These are phyloP conservation scores for Pygmarrhopalites habei DNA, from an alignment of 1,140 invertebrate genomes.

Conservation along the genomic window DNA sequence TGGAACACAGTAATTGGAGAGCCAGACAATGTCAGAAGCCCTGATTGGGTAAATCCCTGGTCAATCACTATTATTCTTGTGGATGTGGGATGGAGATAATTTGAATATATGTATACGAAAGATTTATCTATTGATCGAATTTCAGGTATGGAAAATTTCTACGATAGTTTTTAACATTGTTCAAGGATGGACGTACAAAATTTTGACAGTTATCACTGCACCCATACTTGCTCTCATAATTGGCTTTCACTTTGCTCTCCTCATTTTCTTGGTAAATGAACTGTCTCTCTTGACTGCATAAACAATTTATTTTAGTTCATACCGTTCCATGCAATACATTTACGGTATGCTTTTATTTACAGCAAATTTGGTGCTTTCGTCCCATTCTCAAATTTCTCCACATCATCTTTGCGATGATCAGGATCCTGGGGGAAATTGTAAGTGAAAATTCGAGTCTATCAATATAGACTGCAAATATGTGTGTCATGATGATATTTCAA, in stretches of 20 bases:
- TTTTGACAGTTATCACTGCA: slow-evolving; percentile 21
- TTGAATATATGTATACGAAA: too few relatives aligned
- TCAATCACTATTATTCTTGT: too few relatives aligned
- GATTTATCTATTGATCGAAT: too few relatives aligned
- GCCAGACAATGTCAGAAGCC: slow-evolving; percentile 21
- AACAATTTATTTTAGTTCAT: too few relatives aligned
- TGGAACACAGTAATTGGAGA: slow-evolving; percentile 24
- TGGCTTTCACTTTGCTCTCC: slow-evolving; percentile 22
- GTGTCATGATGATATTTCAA: too few relatives aligned
- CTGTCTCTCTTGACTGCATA: not conserved
- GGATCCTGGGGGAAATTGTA: slow-evolving; percentile 17
- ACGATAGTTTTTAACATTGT: slow-evolving; percentile 8
- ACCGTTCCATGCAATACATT: too few relatives aligned
- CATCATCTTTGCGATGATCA: slow-evolving; percentile 19
- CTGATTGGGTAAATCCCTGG: too few relatives aligned
- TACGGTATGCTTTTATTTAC: not conserved
- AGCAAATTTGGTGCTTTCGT: slow-evolving; percentile 31
- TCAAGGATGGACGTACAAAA: slow-evolving; percentile 29
- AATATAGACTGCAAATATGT: too few relatives aligned
- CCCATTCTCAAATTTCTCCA: slow-evolving; percentile 22
- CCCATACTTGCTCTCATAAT: slow-evolving; percentile 24
- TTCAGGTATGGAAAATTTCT: slow-evolving; percentile 28
- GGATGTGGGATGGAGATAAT: too few relatives aligned
- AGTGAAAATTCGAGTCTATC: too few relatives aligned
- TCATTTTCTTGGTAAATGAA: slow-evolving; percentile 29